Percentiles rank a stretch among this genome's conserved stretches.
phyloP scores from a whole-genome alignment of 2,113 vertebrate species.

The Empidonax traillii region DNA sequence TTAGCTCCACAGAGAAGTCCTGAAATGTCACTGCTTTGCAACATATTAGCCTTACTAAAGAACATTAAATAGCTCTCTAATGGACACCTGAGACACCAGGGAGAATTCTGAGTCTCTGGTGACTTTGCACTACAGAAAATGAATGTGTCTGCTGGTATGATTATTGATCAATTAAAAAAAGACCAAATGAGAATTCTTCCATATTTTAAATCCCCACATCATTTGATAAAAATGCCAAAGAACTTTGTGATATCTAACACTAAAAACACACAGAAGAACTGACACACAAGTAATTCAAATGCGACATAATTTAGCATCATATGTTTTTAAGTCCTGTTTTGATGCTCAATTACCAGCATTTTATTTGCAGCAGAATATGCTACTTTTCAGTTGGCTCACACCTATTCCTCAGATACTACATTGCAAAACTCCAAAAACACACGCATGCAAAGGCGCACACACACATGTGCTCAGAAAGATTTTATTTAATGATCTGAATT shows the following conservation, averaged over 20 bases:
- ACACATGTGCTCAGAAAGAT: not conserved
- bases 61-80: not conserved
- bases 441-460: not conserved
- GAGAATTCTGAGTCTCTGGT: not conserved
- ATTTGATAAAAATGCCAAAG: not conserved
- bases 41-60: not conserved
- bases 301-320: not conserved
- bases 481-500: not conserved
- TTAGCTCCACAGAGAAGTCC: not conserved
- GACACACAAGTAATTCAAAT: not conserved
- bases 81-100: not conserved
- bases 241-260: not conserved
- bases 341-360: not conserved
- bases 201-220: not conserved
- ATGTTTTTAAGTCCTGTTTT: not conserved
- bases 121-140: not conserved
- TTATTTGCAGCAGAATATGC: not conserved
- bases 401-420: not conserved
- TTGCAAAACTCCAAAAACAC: not conserved
- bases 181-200: not conserved
- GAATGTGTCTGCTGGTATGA: not conserved
- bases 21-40: conserved; percentile 29
- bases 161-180: not conserved
- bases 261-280: not conserved
- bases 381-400: not conserved